phyloP scores from a whole-genome alignment of 2,113 vertebrate genomes.

The Saimiri boliviensis region DNA sequence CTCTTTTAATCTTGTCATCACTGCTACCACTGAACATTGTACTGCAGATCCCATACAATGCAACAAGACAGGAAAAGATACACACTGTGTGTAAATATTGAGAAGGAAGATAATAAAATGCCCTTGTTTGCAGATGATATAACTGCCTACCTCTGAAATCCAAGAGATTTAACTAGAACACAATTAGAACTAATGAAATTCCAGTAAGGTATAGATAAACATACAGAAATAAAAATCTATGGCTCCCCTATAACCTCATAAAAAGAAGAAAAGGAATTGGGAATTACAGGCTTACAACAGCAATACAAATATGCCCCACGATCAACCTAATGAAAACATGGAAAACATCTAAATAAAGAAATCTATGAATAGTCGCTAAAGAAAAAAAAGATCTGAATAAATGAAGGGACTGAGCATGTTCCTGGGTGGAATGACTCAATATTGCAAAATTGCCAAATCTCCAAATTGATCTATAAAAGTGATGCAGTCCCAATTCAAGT shows the following conservation, averaged over 20 bases:
- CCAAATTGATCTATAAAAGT: background rate
- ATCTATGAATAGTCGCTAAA: background rate
- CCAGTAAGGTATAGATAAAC: background rate
- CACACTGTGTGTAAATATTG: background rate
- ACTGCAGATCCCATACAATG: background rate
- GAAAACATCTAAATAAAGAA: background rate
- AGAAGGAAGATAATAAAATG: background rate
- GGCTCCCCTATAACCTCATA: background rate
- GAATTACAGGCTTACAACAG: background rate
- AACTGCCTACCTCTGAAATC: background rate
- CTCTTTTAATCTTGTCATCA: background rate
- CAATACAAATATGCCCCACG: background rate
- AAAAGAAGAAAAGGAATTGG: constrained; percentile 1
- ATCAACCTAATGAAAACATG: background rate
- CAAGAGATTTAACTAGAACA: constrained; percentile 21
- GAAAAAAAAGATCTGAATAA: background rate
- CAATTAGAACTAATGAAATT: constrained; percentile 1
- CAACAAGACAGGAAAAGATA: constrained; percentile 37
- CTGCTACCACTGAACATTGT: background rate
- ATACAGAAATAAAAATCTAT: background rate
- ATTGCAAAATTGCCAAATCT: background rate
- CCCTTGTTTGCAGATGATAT: background rate
- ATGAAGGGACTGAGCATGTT: background rate
- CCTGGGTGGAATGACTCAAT: background rate
- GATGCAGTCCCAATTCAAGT: background rate